These are phyloP conservation scores for Mastomys natalensis DNA, from an alignment of 2,113 vertebrate species.

Conservation along the genomic window DNA sequence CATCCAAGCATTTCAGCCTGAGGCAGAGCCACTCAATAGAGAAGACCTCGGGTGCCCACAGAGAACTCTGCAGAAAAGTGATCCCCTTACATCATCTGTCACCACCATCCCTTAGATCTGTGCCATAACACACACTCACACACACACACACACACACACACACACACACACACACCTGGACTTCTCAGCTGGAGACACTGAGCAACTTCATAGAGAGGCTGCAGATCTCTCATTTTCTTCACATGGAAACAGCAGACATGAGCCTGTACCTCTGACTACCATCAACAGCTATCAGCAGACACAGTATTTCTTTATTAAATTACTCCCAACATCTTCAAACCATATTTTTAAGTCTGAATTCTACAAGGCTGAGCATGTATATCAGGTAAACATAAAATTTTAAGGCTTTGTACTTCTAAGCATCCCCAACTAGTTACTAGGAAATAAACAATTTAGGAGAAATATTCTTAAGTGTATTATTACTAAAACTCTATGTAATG, in stretches of 20 bases:
- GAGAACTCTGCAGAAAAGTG: neutral
- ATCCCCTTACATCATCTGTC: neutral
- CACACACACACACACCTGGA: neutral
- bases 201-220: neutral
- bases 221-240: slow-evolving; percentile 25
- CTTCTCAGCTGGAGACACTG: neutral
- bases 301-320: neutral
- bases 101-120: neutral
- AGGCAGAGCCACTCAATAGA: neutral
- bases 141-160: neutral
- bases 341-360: slow-evolving; percentile 15
- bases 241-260: neutral
- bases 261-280: neutral
- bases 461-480: slow-evolving; percentile 35
- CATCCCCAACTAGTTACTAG: slow-evolving; percentile 27
- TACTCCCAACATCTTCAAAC: slow-evolving; percentile 29
- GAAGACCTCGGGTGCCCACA: neutral
- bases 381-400: slow-evolving; percentile 19
- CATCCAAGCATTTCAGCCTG: neutral
- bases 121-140: neutral
- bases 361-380: slow-evolving; percentile 24
- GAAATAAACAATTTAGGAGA: slow-evolving; percentile 64
- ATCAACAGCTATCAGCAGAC: neutral
- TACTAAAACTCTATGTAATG: slow-evolving; percentile 27
- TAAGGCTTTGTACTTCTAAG: slow-evolving; percentile 14